These are phyloP conservation scores for Holacanthella duospinosa DNA, from an alignment of 2,888 invertebrate genomes.

Conservation along the genomic window DNA sequence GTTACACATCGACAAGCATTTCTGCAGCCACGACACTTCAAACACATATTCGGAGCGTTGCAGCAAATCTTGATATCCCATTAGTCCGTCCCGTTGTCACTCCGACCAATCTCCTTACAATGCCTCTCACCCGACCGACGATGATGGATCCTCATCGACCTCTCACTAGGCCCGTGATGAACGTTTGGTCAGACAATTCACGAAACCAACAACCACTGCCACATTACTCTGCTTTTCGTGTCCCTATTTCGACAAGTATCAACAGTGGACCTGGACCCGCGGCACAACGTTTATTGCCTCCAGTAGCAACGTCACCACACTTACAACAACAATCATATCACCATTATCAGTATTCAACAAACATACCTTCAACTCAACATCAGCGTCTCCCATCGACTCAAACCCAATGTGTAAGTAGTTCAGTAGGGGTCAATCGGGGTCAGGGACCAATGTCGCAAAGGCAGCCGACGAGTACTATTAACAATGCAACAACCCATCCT, in stretches of 20 bases:
- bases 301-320: background rate
- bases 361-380: constrained; percentile 3
- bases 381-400: background rate
- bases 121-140: constrained; percentile 3
- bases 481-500: background rate
- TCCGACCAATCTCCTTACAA: constrained; percentile 1
- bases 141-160: background rate
- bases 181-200: constrained; percentile 4
- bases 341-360: background rate
- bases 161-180: background rate
- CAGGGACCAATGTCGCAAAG: background rate
- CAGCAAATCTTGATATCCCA: constrained; percentile 37
- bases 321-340: background rate
- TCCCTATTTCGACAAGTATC: constrained; percentile 20
- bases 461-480: background rate
- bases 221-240: constrained; percentile 35
- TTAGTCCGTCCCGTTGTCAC: constrained; percentile 29
- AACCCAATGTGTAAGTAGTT: background rate
- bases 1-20: constrained; percentile 21
- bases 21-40: constrained; percentile 32
- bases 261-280: background rate
- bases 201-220: constrained; percentile 9
- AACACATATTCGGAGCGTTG: constrained; percentile 35
- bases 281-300: background rate
- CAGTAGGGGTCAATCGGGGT: background rate